A percentile compares a stretch with the other conserved stretches of the same genome.
Conservation (phyloP, 2,888 invertebrate genomes). For the Patella caerulea region DNA sequence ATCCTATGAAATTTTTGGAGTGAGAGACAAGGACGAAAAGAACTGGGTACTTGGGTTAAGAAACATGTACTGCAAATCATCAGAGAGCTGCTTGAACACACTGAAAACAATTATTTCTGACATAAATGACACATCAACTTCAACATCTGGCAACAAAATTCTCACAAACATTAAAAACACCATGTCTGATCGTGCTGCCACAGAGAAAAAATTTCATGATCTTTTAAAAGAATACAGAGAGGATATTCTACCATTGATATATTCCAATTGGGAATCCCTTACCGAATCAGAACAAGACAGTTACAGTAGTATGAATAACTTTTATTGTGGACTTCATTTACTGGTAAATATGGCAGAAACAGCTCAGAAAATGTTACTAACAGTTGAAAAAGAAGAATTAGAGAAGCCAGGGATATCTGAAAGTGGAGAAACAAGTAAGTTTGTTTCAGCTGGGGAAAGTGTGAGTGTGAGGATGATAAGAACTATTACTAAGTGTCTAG, state of each 20-base stretch:
- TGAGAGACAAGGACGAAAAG: background rate
- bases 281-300: slow-evolving; percentile 6
- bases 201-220: slow-evolving; percentile 20
- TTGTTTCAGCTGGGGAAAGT: background rate
- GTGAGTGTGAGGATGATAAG: background rate
- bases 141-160: background rate
- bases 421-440: background rate
- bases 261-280: slow-evolving; percentile 16
- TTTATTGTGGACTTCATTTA: slow-evolving; percentile 29
- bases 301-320: slow-evolving; percentile 18
- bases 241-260: slow-evolving; percentile 18
- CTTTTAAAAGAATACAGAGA: slow-evolving; percentile 21
- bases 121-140: background rate
- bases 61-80: background rate
- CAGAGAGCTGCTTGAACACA: background rate
- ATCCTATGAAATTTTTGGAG: background rate
- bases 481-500: slow-evolving; percentile 6
- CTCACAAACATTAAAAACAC: background rate
- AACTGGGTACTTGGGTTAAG: background rate
- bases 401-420: background rate
- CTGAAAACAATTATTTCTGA: background rate
- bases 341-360: slow-evolving; percentile 28
- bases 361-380: slow-evolving; percentile 1
- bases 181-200: background rate
- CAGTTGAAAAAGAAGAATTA: background rate